Base-by-base conservation (phyloP, 2,888 invertebrate genomes). In the Cynaeus angustus region DNA sequence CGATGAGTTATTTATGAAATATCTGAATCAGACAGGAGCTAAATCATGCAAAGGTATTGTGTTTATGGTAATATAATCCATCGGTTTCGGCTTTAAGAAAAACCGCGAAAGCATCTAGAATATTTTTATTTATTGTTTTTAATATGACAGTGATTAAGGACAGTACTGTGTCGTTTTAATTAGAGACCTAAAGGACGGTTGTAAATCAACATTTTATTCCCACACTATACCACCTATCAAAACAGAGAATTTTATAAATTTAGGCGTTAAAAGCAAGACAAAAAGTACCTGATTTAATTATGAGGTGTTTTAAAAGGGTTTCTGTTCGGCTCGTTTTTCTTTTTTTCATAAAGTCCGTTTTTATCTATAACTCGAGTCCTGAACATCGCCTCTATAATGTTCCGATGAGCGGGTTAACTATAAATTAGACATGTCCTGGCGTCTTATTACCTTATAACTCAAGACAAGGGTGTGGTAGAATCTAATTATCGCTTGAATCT, bases 371-470 rank as follows among this genome's bases (percentile, higher is more conserved):
- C 71, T 70, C 70, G 71, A 66, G 65, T 70, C 66, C 46, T 70
- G 66, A 71, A 68, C 68, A 68, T 58, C 52, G 73, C 64, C 72
- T 76, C 74, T 77, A 73, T 75, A 78, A 77, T 75, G 78, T 78
- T 76, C 76, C 75, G 76, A 77, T 78, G 78, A 78, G 72, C 77
- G 82, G 83, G 81, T 81, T 81, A 79, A 81, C 84, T 82, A 84
- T 84, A 84, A 85, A 84, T 84, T 83, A 83, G 79, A 78, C 83
- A 81, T 81, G 83, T 82, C 82, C 77, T 79, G 80, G 83, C 82
- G 80, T 83, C 84, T 83, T 84, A 84, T 84, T 84, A 84, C 83
- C 83, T 83, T 84, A 83, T 84, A 83, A 84, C 84, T 84, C 82
- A 84, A 83, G 84, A 82, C 83, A 82, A 83, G 83, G 85, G 85